A percentile compares a stretch with the other conserved stretches of the same genome.
These are phyloP conservation scores for Cyphomyrus discorhynchus DNA, from an alignment of 2,113 vertebrate genomes.

Conservation along the genomic window DNA sequence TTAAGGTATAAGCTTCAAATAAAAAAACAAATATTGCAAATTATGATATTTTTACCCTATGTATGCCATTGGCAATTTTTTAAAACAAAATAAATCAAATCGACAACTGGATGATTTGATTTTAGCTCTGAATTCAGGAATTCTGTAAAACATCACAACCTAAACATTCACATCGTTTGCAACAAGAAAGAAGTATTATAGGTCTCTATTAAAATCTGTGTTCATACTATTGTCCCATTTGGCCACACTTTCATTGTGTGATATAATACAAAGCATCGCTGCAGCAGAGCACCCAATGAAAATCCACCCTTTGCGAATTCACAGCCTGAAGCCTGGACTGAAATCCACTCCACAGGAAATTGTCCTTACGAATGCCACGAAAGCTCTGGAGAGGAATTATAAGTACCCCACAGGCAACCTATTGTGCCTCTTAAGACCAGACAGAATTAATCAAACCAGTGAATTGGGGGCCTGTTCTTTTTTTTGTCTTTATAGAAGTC, in stretches of 20 bases:
- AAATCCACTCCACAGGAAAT: slow-evolving; percentile 62
- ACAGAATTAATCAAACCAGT: slow-evolving; percentile 66
- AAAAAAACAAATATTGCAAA: not conserved
- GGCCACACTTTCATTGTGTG: not conserved
- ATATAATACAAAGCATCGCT: not conserved
- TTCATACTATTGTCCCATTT: not conserved
- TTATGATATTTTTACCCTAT: not conserved
- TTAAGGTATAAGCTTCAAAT: not conserved
- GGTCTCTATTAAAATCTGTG: not conserved
- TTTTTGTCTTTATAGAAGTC: slow-evolving; percentile 58
- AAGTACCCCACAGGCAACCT: slow-evolving; percentile 73
- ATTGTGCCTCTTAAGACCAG: slow-evolving; percentile 67
- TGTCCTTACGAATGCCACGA: slow-evolving; percentile 60
- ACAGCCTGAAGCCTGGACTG: slow-evolving; percentile 75
- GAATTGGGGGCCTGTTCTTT: slow-evolving; percentile 61
- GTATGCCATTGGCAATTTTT: not conserved
- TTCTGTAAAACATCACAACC: not conserved
- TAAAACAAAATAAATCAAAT: not conserved
- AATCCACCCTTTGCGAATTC: slow-evolving; percentile 76
- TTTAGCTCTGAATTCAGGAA: not conserved
- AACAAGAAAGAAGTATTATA: not conserved
- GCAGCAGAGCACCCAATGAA: slow-evolving; percentile 32
- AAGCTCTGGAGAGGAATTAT: slow-evolving; percentile 59
- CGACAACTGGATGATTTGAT: not conserved
- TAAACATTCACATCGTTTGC: not conserved